These are phyloP conservation scores for Argyra leucocephala DNA, from an alignment of 2,888 invertebrate species.

Conservation along the genomic window DNA sequence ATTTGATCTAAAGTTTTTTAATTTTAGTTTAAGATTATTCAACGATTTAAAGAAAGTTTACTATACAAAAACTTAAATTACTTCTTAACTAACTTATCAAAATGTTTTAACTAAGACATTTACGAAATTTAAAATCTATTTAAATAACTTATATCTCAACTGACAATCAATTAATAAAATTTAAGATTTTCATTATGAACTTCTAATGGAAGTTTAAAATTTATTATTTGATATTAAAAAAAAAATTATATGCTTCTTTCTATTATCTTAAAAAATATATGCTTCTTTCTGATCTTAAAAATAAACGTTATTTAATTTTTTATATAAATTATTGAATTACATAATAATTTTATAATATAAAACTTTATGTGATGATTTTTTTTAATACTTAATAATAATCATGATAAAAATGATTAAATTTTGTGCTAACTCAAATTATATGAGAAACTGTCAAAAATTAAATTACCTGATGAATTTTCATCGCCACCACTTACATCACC, in stretches of 20 bases:
- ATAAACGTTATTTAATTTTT: background rate
- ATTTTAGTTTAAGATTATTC: background rate
- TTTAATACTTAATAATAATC: slow-evolving; percentile 5
- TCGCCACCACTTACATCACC: background rate
- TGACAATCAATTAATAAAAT: background rate
- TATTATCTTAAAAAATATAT: no score
- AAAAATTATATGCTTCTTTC: no score
- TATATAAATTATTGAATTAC: background rate
- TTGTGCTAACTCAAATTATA: background rate
- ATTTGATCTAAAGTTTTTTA: background rate
- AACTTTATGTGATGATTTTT: background rate
- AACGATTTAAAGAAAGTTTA: background rate
- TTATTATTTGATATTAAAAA: no score
- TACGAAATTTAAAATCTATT: background rate
- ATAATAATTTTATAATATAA: background rate
- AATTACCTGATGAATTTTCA: slow-evolving; percentile 13
- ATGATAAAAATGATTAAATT: background rate
- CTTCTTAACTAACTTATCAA: background rate
- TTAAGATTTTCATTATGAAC: background rate
- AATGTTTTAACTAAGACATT: background rate
- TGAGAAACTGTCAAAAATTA: slow-evolving; percentile 8
- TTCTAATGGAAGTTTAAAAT: background rate
- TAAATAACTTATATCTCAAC: background rate
- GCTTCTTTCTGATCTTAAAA: background rate
- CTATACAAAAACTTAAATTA: slow-evolving; percentile 3